These are phyloP conservation scores for Mixornis gularis DNA, from an alignment of 2,113 vertebrate genomes.

Conservation along the genomic window DNA sequence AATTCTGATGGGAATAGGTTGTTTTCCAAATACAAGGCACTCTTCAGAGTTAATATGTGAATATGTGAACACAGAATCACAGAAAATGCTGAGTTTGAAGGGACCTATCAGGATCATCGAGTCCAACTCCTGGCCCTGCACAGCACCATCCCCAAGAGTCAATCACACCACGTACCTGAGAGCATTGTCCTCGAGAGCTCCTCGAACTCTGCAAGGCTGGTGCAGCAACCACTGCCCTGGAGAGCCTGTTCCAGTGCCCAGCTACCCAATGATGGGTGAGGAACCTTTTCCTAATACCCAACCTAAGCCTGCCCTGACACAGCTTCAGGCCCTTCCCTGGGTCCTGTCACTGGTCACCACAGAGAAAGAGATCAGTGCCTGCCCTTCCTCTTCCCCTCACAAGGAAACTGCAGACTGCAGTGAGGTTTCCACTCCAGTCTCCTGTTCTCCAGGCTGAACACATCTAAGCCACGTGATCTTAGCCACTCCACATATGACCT, in stretches of 20 bases:
- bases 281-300: rapidly evolving
- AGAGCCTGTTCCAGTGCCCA: neutral
- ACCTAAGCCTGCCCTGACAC: neutral
- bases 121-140: neutral
- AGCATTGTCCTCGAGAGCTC: rapidly evolving
- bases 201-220: neutral
- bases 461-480: neutral
- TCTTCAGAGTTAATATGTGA: neutral
- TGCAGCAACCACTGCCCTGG: neutral
- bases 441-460: neutral
- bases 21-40: neutral
- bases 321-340: neutral
- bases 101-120: rapidly evolving
- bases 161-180: neutral
- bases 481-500: rapidly evolving
- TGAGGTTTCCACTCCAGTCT: neutral
- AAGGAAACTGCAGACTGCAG: neutral
- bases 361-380: neutral
- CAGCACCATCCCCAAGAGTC: neutral
- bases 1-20: neutral
- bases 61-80: neutral
- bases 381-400: neutral
- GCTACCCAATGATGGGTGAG: rapidly evolving
- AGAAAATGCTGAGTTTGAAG: neutral
- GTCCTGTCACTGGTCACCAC: neutral